Conservation (phyloP, 2,113 vertebrate genomes). For the Sylvietta virens region DNA sequence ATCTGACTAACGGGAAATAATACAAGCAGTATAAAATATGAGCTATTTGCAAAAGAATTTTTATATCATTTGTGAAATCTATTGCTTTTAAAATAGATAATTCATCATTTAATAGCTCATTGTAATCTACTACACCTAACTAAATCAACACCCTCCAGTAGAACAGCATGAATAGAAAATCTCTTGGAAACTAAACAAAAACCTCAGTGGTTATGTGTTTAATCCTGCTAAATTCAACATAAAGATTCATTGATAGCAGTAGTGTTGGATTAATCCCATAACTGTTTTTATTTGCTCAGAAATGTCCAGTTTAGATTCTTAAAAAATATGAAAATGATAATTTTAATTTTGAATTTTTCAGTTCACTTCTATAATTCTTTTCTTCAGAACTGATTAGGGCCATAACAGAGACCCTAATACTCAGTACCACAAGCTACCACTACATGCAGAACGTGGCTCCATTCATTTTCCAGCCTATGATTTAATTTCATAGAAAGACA, state of each 20-base stretch:
- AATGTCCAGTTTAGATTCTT: background rate
- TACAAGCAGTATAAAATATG: fast-evolving
- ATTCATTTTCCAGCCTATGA: background rate
- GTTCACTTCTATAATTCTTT: background rate
- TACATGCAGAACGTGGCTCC: background rate
- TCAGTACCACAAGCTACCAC: background rate
- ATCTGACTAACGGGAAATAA: background rate
- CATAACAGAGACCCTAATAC: background rate
- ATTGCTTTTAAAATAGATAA: background rate
- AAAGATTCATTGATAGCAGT: background rate
- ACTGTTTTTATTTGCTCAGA: background rate
- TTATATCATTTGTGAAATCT: background rate
- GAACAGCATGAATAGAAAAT: background rate
- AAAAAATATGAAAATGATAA: fast-evolving
- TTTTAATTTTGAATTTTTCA: background rate
- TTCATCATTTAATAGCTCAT: background rate
- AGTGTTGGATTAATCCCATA: background rate
- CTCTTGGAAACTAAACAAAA: background rate
- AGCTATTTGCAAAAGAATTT: background rate
- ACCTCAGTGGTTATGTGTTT: background rate
- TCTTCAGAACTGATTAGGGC: background rate
- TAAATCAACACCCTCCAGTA: background rate
- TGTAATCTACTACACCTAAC: background rate
- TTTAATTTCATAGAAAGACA: background rate
- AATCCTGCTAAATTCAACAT: background rate